phyloP scores from a whole-genome alignment of 2,888 invertebrate species.

The Drosophila anomalata region DNA sequence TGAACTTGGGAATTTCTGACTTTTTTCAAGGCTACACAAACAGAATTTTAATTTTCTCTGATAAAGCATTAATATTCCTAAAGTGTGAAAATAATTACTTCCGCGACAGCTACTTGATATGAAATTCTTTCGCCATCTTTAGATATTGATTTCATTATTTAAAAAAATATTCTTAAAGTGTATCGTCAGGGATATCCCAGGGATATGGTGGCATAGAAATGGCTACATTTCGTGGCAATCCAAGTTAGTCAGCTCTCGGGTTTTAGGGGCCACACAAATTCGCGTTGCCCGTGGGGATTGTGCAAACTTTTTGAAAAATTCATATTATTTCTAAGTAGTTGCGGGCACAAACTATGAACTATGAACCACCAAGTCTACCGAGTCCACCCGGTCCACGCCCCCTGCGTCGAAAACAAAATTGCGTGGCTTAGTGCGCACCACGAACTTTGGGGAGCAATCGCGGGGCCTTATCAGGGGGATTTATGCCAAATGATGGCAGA shows the following conservation, averaged over 20 bases:
- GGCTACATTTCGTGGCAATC: constrained; percentile 49
- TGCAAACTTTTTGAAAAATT: constrained; percentile 69
- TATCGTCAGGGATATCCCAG: constrained; percentile 13
- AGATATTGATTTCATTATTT: neutral
- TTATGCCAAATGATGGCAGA: constrained; percentile 77
- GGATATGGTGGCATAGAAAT: constrained; percentile 62
- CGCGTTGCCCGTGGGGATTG: constrained; percentile 52
- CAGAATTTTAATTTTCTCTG: neutral
- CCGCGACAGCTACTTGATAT: no score
- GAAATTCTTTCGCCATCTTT: neutral
- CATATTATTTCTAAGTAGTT: constrained; percentile 51
- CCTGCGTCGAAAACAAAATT: constrained; percentile 49
- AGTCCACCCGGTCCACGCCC: constrained; percentile 1
- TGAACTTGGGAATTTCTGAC: constrained; percentile 49
- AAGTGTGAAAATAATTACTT: neutral
- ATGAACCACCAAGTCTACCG: constrained; percentile 18
- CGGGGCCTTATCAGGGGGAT: constrained; percentile 70
- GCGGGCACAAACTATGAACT: constrained; percentile 52
- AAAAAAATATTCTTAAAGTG: neutral
- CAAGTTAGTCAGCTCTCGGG: constrained; percentile 26
- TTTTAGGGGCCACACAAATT: constrained; percentile 54
- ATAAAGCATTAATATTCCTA: neutral
- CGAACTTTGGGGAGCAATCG: constrained; percentile 76
- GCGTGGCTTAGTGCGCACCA: constrained; percentile 64
- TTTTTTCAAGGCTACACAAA: constrained; percentile 3